Base-by-base conservation (phyloP, 1,140 invertebrate genomes). In the Delia radicum region DNA sequence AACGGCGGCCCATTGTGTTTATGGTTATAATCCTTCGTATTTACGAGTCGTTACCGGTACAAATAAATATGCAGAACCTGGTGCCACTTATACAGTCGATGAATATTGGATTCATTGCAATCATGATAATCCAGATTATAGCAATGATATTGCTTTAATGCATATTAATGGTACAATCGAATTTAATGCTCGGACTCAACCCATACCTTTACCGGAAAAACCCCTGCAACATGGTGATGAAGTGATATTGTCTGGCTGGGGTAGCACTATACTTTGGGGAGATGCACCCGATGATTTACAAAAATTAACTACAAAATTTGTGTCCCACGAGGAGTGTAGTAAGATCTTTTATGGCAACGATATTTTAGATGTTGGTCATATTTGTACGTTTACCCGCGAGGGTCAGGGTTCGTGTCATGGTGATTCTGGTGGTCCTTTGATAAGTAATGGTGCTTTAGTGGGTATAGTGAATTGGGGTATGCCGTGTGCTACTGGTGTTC, bases 381-480 rank as follows among this genome's bases (percentile, higher is more conserved):
- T 91, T 24, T 91, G 90, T 75, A 90, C 90, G 0, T 84, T 90
- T 12, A 90, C 90, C 2, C 87, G 86, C 69, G 63, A 71, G 10
- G 89, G 89, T 13, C 87, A 91, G 82, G 80, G 80, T 10, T 84
- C 87, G 0, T 90, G 89, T 63, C 86, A 88, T 71, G 89, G 89
- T 0, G 90, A 91, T 77, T 89, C 88, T 55, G 90, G 90, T 61
- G 90, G 90, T 12, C 89, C 90, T 2, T 73, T 91, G 48, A 74
- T 83, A 46, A 85, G 84, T 73, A 74, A 77, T 62, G 79, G 77
- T 1, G 37, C 67, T 61, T 78, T 89, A 3, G 81, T 87, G 18
- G 89, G 89, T 4, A 77, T 90, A 24, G 89, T 89, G 12, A 89
- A 88, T 21, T 90, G 88, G 81, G 89, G 89, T 13, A 79, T 80